phyloP scores from a whole-genome alignment of 2,113 vertebrate species.

The Chrysochloris asiatica region DNA sequence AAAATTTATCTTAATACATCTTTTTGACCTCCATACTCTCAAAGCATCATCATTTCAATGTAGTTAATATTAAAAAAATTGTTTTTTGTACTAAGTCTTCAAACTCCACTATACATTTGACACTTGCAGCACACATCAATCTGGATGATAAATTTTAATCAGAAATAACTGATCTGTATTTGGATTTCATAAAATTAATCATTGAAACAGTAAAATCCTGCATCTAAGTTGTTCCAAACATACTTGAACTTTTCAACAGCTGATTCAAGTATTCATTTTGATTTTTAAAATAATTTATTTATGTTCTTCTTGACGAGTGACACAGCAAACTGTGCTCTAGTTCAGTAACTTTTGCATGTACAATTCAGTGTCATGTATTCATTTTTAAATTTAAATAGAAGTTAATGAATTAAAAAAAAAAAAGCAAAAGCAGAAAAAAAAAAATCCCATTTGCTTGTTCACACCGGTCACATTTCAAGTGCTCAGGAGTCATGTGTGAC shows the following conservation, averaged over 20 bases:
- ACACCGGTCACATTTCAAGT: not conserved
- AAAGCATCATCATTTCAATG: not conserved
- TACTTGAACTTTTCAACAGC: not conserved
- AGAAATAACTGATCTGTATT: not conserved
- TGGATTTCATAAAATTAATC: conserved; percentile 16
- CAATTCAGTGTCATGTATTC: not conserved
- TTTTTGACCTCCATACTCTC: not conserved
- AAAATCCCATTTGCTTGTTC: not conserved
- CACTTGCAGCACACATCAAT: not conserved
- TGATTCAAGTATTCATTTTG: not conserved
- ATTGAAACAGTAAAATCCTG: not conserved
- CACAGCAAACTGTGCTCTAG: not conserved
- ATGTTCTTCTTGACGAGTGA: not conserved
- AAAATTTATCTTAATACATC: not conserved
- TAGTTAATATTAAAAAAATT: not conserved
- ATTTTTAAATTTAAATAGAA: not conserved
- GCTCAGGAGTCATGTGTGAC: not conserved
- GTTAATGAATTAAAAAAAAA: not conserved
- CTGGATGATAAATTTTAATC: not conserved
- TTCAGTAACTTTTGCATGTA: not conserved
- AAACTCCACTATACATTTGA: not conserved
- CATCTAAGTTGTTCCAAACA: not conserved
- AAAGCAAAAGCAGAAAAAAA: not conserved
- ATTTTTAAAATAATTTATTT: not conserved
- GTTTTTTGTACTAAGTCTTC: not conserved